Base-by-base conservation (phyloP, 1,140 invertebrate species). In the Trinorchestia longiramus region DNA sequence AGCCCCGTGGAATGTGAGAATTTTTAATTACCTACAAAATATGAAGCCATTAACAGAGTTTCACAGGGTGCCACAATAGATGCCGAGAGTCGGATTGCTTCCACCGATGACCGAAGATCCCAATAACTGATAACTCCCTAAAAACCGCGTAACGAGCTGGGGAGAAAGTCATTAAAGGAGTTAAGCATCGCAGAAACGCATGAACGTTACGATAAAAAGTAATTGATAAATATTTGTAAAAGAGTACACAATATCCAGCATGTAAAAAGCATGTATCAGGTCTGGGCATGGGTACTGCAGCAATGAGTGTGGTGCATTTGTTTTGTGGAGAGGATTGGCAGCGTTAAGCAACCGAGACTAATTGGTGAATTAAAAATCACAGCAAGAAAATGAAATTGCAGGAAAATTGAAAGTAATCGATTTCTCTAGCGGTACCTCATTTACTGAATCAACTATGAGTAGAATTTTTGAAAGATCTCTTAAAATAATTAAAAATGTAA, bases 21-120 rank as follows among this genome's bases (percentile, higher is more conserved):
- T 94, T 94, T 94, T 94, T 94, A 94, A 94, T 94, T 94, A 94
- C 92, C 92, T 47, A 45, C 43, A 94, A 94, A 94, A 94, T 94
- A 94, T 94, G 92, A 94, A 94, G 92, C 92, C 43, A 94, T 94
- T 94, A 94, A 43, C 43, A 44, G 43, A 45, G 92, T 94, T 94
- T 94, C 92, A 94, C 92, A 40, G 43, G 92, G 43, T 47, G 92
- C 92, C 43, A 44, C 43, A 47, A 94, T 94, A 45, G 92, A 94
- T 94, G 92, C 92, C 92, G 44, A 94, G 92, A 94, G 92, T 94
- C 92, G 92, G 92, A 94, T 94, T 94, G 92, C 92, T 94, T 40
- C 92, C 40, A 45, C 19, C 41, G 92, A 94, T 45, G 92, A 47
- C 43, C 92, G 40, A 94, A 94, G 92, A 94, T 94, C 44, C 92